Evolutionary conservation across 2,888 invertebrate species (phyloP), one percentile per base, ranked within the genome.

Genomic region (Acholoe squamosa): DNA sequence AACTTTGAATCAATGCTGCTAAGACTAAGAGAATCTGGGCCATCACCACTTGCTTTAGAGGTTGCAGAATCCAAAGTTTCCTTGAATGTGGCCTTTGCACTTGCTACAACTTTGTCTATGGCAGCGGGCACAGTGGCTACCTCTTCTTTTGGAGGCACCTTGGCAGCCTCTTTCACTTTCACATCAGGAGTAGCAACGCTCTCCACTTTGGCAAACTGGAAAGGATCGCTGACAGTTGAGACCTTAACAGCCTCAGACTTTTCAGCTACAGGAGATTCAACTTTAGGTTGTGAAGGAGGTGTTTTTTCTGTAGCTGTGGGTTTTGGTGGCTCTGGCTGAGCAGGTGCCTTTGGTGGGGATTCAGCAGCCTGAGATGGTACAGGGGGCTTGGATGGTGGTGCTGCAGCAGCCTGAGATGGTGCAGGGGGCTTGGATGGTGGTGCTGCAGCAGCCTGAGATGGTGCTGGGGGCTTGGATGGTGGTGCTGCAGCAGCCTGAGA

Each of bases 1-100:
- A 80, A 43, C 22, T 34, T 19, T 0, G 80, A 80, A 14, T 80
- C 80, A 12, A 80, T 33, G 43, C 80, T 80, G 19, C 80, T 80
- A 14, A 80, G 80, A 25, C 80, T 80, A 33, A 80, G 80, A 16
- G 80, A 80, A 25, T 34, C n/a, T 34, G 80, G 80, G 5, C 80
- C 80, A 25, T 80, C 80, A 16, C 80, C 80, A 19, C 80, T 34
- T 0, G 80, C 80, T 25, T 43, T 80, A 34, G 34, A 19, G 43
- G 34, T 16, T 19, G 34, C 43, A 16, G 25, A 0, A 16, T 33
- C 80, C 33, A 43, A 7, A 0, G 1, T 19, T 34, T 33, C 43
- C 19, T 33, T 3, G 16, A n/a, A 34, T 25, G 33, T 5, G 10
- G 33, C 80, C 19, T 80, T 80, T 22, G n/a, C 80, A 80, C 19